Evolutionary conservation across 2,888 invertebrate genomes (phyloP), one percentile per base, ranked within the genome.

Genomic region (Blastobasis adustella): DNA sequence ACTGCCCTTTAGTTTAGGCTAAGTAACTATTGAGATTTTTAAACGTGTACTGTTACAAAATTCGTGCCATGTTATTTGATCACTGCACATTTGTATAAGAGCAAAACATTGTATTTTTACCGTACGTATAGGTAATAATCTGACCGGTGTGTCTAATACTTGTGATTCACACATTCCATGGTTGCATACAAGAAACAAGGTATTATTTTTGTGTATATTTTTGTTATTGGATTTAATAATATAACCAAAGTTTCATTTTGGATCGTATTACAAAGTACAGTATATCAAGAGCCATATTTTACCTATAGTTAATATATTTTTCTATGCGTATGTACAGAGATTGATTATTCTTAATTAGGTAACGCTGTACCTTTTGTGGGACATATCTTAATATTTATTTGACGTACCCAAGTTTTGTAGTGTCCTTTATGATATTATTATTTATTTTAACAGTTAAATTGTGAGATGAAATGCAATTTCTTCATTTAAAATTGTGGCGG

Each of bases 241-340:
- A 51, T 63, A 64, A 65, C 66, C 69, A 67, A 71, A 67, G 65
- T 72, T 71, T 73, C 71, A 60, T 66, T 67, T 69, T 55, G 66
- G 63, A 66, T 61, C 64, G 65, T 67, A 64, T 67, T 62, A 59
- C 57, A 47, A 48, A 49, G 59, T 63, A 67, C 62, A 63, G 64
- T 68, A 67, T 67, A 69, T 66, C 61, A 59, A 74, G 69, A 69
- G 73, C 74, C 72, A 80, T 82, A 78, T 78, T 78, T 73, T 76
- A 73, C 65, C 67, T 69, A 76, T 76, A 73, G 67, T 77, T 78
- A 76, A 79, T 69, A 72, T 84, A 82, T 82, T 83, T 84, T 82
- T 82, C 83, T 84, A 82, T 82, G 68, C 82, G 83, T 73, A 52
- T 82, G 78, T 83, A 82, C 74, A 82, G 78, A 79, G 66, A 76